phyloP scores from a whole-genome alignment of 1,140 invertebrate species.

The Sinonovacula constricta region DNA sequence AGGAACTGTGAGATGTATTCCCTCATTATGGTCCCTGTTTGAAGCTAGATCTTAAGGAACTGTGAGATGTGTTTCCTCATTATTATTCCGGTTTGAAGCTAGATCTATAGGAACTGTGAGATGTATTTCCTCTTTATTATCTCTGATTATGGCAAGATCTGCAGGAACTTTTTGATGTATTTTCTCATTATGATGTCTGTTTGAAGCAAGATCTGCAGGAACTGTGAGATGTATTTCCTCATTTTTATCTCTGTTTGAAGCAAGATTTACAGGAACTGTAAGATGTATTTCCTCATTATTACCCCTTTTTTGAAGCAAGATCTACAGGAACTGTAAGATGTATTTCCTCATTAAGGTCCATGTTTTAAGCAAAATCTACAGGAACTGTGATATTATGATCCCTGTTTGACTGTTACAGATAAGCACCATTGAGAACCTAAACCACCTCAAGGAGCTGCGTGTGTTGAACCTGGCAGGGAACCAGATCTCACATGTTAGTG shows the following conservation, averaged over 20 bases:
- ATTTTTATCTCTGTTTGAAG: neutral
- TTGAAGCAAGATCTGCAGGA: neutral
- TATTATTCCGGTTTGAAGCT: neutral
- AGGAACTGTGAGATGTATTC: too few species aligned
- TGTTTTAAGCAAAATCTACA: too few species aligned
- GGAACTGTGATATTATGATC: neutral
- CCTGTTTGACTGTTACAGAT: slow-evolving; percentile 65
- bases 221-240: neutral
- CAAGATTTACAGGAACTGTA: neutral
- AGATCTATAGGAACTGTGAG: neutral
- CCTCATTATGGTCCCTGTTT: neutral
- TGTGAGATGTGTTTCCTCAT: neutral
- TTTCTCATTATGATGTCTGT: neutral
- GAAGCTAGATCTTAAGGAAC: too few species aligned
- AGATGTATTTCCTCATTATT: neutral
- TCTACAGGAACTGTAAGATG: neutral
- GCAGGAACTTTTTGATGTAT: neutral
- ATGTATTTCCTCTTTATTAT: neutral
- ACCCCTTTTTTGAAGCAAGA: neutral
- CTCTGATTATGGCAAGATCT: too few species aligned
- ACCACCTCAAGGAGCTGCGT: slow-evolving; percentile 85
- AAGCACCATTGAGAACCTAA: slow-evolving; percentile 81
- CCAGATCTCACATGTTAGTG: slow-evolving; percentile 86
- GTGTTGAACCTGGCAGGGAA: slow-evolving; percentile 95
- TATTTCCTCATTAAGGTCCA: neutral